A percentile compares a stretch with the other conserved stretches of the same genome.
Conservation (phyloP, 2,888 invertebrate species). For the Tanypteryx hageni region DNA sequence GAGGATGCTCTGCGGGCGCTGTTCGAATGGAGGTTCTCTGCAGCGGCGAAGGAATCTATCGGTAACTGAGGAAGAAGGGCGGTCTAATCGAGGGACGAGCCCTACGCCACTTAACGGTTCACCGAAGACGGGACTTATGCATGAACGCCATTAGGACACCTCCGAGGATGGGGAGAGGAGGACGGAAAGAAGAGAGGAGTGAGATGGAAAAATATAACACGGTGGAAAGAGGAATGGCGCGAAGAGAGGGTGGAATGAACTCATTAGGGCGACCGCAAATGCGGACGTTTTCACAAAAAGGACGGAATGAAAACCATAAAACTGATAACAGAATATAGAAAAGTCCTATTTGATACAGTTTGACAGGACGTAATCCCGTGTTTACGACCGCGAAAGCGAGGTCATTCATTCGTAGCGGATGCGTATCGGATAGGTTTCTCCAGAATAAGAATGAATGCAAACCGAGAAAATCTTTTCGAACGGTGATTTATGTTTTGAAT, state of each 20-base stretch:
- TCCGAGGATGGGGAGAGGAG: neutral
- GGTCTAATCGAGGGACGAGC: neutral
- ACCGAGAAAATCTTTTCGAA: neutral
- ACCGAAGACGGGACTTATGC: neutral
- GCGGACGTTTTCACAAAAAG: neutral
- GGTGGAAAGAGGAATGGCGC: neutral
- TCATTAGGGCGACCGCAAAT: slow-evolving; percentile 18
- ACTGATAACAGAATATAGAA: neutral
- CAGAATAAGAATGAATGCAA: neutral
- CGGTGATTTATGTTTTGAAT: neutral
- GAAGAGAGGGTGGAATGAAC: neutral
- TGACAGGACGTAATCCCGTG: neutral
- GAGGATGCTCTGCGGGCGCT: neutral
- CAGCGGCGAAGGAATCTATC: neutral
- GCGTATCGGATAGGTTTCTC: neutral
- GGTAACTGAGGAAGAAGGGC: neutral
- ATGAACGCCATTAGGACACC: neutral
- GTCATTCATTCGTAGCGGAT: neutral
- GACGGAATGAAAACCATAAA: neutral
- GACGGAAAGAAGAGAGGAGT: neutral
- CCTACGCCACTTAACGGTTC: neutral
- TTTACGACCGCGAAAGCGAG: neutral
- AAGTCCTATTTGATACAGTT: neutral
- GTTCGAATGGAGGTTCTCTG: neutral
- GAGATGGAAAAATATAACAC: neutral